A percentile compares a stretch with the other conserved stretches of the same genome.
phyloP scores from a whole-genome alignment of 2,888 invertebrate species.

The Platycheirus rosarum region DNA sequence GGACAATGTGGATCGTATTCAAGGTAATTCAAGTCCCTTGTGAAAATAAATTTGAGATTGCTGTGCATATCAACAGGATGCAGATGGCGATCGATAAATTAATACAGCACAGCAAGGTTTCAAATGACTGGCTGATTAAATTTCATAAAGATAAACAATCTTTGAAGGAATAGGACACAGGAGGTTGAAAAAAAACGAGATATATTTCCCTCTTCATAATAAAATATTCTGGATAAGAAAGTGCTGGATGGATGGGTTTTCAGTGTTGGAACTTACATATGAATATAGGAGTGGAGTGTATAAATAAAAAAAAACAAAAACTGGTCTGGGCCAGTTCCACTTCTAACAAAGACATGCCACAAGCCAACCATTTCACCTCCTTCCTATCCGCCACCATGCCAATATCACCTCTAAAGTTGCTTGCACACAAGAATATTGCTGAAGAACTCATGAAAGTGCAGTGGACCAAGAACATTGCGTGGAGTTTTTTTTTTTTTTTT shows the following conservation, averaged over 20 bases:
- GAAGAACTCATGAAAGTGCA: slow-evolving; percentile 63
- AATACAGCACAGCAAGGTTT: slow-evolving; percentile 34
- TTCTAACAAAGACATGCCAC: slow-evolving; percentile 58
- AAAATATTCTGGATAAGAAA: slow-evolving; percentile 43
- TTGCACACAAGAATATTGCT: slow-evolving; percentile 10
- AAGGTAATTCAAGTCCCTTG: slow-evolving; percentile 48
- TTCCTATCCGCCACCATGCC: slow-evolving; percentile 4
- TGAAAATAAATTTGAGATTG: slow-evolving; percentile 41
- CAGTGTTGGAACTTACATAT: not conserved
- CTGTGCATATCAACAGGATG: slow-evolving; percentile 52
- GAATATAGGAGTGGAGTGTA: slow-evolving; percentile 1
- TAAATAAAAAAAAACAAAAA: slow-evolving; percentile 21
- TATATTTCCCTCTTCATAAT: slow-evolving; percentile 32
- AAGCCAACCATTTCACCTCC: slow-evolving; percentile 30
- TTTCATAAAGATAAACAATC: slow-evolving; percentile 65
- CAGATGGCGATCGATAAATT: slow-evolving; percentile 58
- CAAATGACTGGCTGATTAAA: slow-evolving; percentile 47
- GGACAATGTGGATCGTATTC: slow-evolving; percentile 43
- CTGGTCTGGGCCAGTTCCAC: slow-evolving; percentile 63
- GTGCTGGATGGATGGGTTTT: slow-evolving; percentile 31
- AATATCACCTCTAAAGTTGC: not conserved
- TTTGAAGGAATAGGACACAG: not conserved
- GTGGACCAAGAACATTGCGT: slow-evolving; percentile 71
- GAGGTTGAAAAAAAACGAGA: not conserved
- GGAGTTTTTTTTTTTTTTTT: slow-evolving; percentile 2